A percentile compares a stretch with the other conserved stretches of the same genome.
Conservation (phyloP, 2,888 invertebrate species). For the Ochlodes sylvanus region DNA sequence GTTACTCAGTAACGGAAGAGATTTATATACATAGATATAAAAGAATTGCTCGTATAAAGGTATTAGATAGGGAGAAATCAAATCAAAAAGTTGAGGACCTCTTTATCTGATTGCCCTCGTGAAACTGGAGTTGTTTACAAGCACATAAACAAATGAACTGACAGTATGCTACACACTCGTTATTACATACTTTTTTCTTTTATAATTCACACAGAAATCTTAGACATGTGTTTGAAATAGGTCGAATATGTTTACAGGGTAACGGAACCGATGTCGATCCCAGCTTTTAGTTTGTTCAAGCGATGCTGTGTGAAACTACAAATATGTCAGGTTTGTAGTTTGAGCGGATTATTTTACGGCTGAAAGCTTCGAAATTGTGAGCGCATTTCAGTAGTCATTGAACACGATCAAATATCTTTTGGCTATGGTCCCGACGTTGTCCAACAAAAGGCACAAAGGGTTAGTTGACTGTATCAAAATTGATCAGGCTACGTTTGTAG, state of each 20-base stretch:
- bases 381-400: slow-evolving; percentile 19
- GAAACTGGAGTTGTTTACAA: slow-evolving; percentile 21
- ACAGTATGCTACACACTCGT: slow-evolving; percentile 27
- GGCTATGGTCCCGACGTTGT: slow-evolving; percentile 1
- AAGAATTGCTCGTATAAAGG: too few relatives aligned
- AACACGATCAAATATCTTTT: slow-evolving; percentile 30
- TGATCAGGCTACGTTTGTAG: too few relatives aligned
- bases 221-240: slow-evolving; percentile 72
- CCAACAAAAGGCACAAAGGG: slow-evolving; percentile 2
- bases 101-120: slow-evolving; percentile 18
- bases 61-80: too few relatives aligned
- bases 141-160: slow-evolving; percentile 34
- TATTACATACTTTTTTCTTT: slow-evolving; percentile 55
- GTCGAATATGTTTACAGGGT: slow-evolving; percentile 63
- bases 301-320: slow-evolving; percentile 37
- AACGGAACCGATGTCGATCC: slow-evolving; percentile 37
- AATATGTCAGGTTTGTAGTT: slow-evolving; percentile 36
- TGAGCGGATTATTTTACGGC: slow-evolving; percentile 37
- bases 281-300: slow-evolving; percentile 32
- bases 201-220: slow-evolving; percentile 63
- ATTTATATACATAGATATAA: too few relatives aligned
- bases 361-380: slow-evolving; percentile 34
- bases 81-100: slow-evolving; percentile 13
- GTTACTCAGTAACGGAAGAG: too few relatives aligned
- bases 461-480: slow-evolving; percentile 1